Conservation (phyloP, 1,140 invertebrate genomes). For the Meteorus sp. region DNA sequence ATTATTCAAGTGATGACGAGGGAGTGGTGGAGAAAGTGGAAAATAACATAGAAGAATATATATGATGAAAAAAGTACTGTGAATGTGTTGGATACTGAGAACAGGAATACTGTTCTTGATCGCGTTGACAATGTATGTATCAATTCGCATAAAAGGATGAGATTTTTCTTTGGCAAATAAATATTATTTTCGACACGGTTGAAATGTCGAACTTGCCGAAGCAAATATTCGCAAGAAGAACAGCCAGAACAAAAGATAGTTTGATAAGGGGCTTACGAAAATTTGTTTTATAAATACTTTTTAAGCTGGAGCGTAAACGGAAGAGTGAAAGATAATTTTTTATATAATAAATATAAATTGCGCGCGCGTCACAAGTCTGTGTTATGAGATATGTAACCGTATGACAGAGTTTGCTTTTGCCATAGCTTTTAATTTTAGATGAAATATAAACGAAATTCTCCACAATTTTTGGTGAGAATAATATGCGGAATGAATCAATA, state of each 20-base stretch:
- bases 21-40: constrained; percentile 2
- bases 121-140: no score
- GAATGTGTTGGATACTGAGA: not conserved
- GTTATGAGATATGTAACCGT: constrained; percentile 22
- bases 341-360: constrained; percentile 28
- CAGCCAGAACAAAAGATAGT: not conserved
- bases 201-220: no score
- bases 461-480: not conserved
- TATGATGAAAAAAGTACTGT: not conserved
- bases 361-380: constrained; percentile 10
- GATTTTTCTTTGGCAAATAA: no score
- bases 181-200: no score
- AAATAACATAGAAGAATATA: constrained; percentile 4
- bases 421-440: constrained; percentile 13
- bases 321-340: constrained; percentile 32
- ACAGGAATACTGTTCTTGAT: not conserved
- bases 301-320: constrained; percentile 27
- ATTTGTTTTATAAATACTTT: constrained; percentile 28
- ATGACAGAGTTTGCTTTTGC: constrained; percentile 20
- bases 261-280: constrained; percentile 4
- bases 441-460: constrained; percentile 8
- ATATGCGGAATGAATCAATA: not conserved
- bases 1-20: constrained; percentile 20
- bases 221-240: no score
- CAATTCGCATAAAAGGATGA: no score